Evolutionary conservation across 1,140 invertebrate genomes (phyloP), one percentile per base, ranked within the genome.

Genomic region (Drosophila kanapiae): DNA sequence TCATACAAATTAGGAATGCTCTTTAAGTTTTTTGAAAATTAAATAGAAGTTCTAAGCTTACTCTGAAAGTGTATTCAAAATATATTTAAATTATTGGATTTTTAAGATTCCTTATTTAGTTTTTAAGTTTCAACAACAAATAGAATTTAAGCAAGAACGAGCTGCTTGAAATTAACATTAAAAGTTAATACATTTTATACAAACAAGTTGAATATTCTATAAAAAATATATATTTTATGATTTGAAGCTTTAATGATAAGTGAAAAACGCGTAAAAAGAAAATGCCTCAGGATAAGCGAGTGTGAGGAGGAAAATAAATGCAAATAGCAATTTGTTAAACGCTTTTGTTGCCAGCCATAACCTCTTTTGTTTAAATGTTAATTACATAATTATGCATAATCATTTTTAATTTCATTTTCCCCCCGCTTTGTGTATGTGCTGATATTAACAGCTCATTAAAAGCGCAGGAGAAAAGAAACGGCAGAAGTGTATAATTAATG

Each of bases 351-450:
- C 61, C 69, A 72, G 78, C 75, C 78, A 76, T 84, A 91, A 81
- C 83, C 80, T 91, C 78, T 64, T 82, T 91, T 91, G 77, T 90
- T 91, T 91, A 87, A 87, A 87, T 91, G 90, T 92, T 92, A 91
- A 91, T 91, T 91, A 91, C 80, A 92, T 91, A 91, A 92, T 92
- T 92, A 91, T 91, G 90, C 91, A 91, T 78, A 87, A 91, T 91
- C 81, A 82, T 80, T 72, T 83, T 70, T 72, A 77, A 77, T 81
- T 68, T 60, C 68, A 77, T 72, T 72, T 56, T 53, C 27, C 11
- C 40, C 40, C 35, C 33, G 53, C 18, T 45, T 42, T 59, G 45
- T 71, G 33, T 59, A 35, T 42, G 67, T 61, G 67, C 51, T 74
- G 63, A 78, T 81, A 75, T 91, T 91, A 91, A 92, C 86, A 88